These are phyloP conservation scores for Ostrea edulis DNA, from an alignment of 1,140 invertebrate species.

Conservation along the genomic window DNA sequence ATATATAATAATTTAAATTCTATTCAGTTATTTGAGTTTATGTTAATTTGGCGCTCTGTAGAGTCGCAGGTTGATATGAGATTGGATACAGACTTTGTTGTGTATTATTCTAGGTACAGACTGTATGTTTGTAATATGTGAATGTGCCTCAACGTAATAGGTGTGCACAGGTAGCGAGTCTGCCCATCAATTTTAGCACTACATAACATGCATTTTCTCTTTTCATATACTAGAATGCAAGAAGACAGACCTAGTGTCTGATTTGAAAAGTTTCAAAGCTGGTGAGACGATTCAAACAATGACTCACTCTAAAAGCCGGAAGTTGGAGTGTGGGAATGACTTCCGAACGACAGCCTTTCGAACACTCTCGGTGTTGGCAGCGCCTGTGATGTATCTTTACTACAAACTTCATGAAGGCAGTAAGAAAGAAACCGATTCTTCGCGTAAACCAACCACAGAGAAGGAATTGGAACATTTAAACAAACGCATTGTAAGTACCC, in stretches of 20 bases:
- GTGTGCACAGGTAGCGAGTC: no score
- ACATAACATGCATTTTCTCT: no score
- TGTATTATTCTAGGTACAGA: no score
- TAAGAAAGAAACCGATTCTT: not conserved
- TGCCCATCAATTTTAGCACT: no score
- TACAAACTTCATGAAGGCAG: constrained; percentile 12
- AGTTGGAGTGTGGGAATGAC: not conserved
- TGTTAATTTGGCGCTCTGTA: no score
- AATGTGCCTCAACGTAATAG: no score
- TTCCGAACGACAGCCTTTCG: constrained; percentile 21
- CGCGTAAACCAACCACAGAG: not conserved
- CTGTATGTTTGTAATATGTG: no score
- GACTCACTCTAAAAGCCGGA: not conserved
- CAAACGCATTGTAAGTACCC: constrained; percentile 13
- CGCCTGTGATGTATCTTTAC: constrained; percentile 12
- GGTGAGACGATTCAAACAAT: not conserved
- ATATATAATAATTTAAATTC: no score
- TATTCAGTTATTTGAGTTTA: no score
- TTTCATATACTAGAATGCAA: not conserved
- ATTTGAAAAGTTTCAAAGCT: not conserved
- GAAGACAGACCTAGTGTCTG: not conserved
- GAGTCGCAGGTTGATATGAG: no score
- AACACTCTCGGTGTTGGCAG: constrained; percentile 9
- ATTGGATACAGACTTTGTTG: no score
- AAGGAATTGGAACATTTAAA: not conserved